phyloP scores from a whole-genome alignment of 2,888 invertebrate species.

The Athripsodes cinereus region DNA sequence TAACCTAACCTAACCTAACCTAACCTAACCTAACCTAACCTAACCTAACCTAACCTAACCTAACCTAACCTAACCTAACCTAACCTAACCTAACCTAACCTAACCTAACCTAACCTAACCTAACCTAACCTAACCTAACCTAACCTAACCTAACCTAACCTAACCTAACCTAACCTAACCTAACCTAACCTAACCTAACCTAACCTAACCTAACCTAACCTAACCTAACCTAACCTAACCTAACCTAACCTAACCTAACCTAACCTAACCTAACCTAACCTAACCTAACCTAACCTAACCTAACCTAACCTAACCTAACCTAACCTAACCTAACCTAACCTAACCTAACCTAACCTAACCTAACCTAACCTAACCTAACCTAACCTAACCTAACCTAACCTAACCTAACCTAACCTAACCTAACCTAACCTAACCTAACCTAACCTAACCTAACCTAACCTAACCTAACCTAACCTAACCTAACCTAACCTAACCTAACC shows the following conservation, averaged over 20 bases:
- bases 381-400: conserved; percentile 13
- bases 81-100: conserved; percentile 7
- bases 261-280: conserved; percentile 20
- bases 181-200: neutral
- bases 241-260: conserved; percentile 9
- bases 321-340: neutral
- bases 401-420: conserved; percentile 13
- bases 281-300: conserved; percentile 10
- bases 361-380: conserved; percentile 14
- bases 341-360: conserved; percentile 7
- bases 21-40: neutral
- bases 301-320: neutral
- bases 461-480: conserved; percentile 5
- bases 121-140: neutral
- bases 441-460: conserved; percentile 7
- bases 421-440: conserved; percentile 1
- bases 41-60: neutral
- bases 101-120: neutral
- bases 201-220: neutral
- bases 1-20: neutral
- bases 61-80: neutral
- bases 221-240: conserved; percentile 3
- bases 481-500: conserved; percentile 20
- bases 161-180: neutral
- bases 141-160: neutral